phyloP scores from a whole-genome alignment of 2,797 vertebrate genomes.

The Sphenopsis melanotis region DNA sequence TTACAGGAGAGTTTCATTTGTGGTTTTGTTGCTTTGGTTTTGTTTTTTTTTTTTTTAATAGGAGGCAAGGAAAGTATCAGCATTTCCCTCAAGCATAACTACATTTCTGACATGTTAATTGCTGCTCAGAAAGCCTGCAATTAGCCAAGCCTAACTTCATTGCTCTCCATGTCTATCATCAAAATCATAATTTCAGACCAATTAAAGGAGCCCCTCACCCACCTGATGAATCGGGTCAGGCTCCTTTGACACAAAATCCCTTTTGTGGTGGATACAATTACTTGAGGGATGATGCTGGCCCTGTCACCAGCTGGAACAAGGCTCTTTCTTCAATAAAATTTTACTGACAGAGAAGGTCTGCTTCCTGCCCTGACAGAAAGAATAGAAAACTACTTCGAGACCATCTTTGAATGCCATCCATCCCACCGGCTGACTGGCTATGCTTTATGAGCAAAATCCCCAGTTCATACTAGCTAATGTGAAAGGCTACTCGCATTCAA shows the following conservation, averaged over 20 bases:
- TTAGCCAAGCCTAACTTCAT: slow-evolving; percentile 16
- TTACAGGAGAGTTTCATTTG: slow-evolving; percentile 34
- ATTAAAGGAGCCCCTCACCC: slow-evolving; percentile 22
- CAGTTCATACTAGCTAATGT: not conserved
- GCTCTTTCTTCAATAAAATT: not conserved
- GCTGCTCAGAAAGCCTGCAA: slow-evolving; percentile 24
- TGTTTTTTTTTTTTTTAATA: not conserved
- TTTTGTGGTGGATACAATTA: slow-evolving; percentile 10
- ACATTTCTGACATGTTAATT: slow-evolving; percentile 39
- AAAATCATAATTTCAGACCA: not conserved
- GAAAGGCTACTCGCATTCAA: not conserved
- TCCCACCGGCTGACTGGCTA: not conserved
- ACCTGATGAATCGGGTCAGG: not conserved
- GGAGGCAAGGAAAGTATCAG: slow-evolving; percentile 28
- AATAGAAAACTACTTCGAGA: not conserved
- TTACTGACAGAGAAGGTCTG: not conserved
- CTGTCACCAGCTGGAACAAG: not conserved
- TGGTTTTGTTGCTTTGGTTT: not conserved
- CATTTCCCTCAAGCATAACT: slow-evolving; percentile 4
- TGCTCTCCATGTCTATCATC: slow-evolving; percentile 6
- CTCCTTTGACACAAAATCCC: not conserved
- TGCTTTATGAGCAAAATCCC: not conserved
- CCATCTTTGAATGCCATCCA: not conserved
- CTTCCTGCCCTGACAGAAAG: not conserved
- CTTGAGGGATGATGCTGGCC: not conserved